A percentile compares a stretch with the other conserved stretches of the same genome.
These are phyloP conservation scores for Orussus abietinus DNA, from an alignment of 1,140 invertebrate species.

Conservation along the genomic window DNA sequence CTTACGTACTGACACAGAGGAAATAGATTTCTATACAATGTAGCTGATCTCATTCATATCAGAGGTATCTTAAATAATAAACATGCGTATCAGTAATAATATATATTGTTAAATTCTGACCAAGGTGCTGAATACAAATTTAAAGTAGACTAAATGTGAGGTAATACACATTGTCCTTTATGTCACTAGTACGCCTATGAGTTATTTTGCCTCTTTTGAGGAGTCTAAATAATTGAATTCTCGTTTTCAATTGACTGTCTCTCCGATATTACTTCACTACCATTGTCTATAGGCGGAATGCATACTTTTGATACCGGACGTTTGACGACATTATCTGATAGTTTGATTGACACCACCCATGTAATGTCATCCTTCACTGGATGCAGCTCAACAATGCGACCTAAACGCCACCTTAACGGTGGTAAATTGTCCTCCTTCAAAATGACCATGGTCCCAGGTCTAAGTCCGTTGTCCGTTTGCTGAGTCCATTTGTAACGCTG, in stretches of 20 bases:
- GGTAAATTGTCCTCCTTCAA: constrained; percentile 25
- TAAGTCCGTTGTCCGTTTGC: constrained; percentile 2
- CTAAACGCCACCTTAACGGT: constrained; percentile 27
- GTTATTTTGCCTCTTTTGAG: too few relatives aligned
- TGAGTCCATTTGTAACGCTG: constrained; percentile 24
- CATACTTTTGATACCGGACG: constrained; percentile 3
- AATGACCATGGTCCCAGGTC: constrained; percentile 15
- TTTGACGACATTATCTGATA: neutral
- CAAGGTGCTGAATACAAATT: too few relatives aligned
- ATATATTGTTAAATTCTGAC: too few relatives aligned
- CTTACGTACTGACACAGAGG: too few relatives aligned
- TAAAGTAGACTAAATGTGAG: neutral
- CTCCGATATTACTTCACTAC: neutral
- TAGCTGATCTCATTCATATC: too few relatives aligned
- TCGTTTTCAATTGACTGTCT: too few relatives aligned
- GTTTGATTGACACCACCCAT: constrained; percentile 14
- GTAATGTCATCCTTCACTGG: constrained; percentile 22
- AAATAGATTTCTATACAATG: too few relatives aligned
- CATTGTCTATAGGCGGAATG: neutral
- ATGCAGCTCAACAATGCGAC: constrained; percentile 22
- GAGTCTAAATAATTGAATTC: too few relatives aligned
- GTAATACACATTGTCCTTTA: too few relatives aligned
- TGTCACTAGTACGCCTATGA: too few relatives aligned
- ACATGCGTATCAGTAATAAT: too few relatives aligned
- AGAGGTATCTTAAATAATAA: too few relatives aligned